Evolutionary conservation across 2,797 vertebrate species (phyloP).

Genomic region (Psittacula derbiana): DNA sequence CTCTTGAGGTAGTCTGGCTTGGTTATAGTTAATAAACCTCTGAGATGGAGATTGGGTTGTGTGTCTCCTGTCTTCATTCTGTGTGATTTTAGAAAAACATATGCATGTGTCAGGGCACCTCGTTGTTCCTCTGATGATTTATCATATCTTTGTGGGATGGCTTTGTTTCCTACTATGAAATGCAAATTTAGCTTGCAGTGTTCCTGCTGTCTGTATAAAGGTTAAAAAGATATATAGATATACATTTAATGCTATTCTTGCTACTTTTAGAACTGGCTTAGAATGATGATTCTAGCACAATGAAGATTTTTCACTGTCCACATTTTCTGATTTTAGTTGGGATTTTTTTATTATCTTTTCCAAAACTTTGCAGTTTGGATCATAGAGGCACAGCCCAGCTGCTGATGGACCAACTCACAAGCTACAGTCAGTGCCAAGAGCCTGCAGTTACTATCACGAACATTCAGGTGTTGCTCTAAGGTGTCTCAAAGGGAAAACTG

Average conservation of each 20-base stretch:
- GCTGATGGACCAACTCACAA: neutral
- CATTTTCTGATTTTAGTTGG: neutral
- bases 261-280: slow-evolving; percentile 6
- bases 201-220: slow-evolving; percentile 48
- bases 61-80: slow-evolving; percentile 24
- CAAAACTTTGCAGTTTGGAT: neutral
- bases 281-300: slow-evolving; percentile 1
- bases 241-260: slow-evolving; percentile 45
- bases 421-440: accelerated
- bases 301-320: neutral
- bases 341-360: neutral
- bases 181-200: slow-evolving; percentile 52
- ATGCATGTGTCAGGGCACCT: slow-evolving; percentile 37
- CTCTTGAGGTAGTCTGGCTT: slow-evolving; percentile 6
- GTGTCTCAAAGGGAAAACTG: neutral
- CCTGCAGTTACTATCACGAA: accelerated
- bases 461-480: neutral
- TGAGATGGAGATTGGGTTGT: slow-evolving; percentile 62
- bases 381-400: neutral
- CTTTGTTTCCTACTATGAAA: slow-evolving; percentile 65
- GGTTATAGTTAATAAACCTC: slow-evolving; percentile 35
- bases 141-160: slow-evolving; percentile 53
- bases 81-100: slow-evolving; percentile 52
- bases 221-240: slow-evolving; percentile 66
- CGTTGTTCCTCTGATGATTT: slow-evolving; percentile 64